Base-by-base conservation (phyloP, 2,113 vertebrate genomes). In the Grammomys surdaster region DNA sequence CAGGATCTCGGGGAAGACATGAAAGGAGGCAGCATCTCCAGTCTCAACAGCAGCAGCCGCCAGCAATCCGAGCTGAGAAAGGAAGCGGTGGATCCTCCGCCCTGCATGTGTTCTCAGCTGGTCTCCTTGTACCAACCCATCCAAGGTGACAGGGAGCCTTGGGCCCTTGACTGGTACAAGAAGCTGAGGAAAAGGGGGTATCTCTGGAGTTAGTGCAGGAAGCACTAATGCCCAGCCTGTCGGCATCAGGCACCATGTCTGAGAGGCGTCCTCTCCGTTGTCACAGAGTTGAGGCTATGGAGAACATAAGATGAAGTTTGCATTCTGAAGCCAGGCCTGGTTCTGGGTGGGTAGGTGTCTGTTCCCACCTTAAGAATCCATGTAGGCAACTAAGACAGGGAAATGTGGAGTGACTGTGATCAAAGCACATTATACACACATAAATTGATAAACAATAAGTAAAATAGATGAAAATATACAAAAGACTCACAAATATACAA, bases 31-130 rank as follows among this genome's bases (percentile, higher is more conserved):
- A 33, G 40, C 7, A 0, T 46, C 82, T 76, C 16, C 58, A 10
- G 22, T 58, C 84, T n/a, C 85, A 76, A 58, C 43, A 40, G 28
- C 46, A 26, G 63, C 43, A 28, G 87, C 73, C 3, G 5, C 28
- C 51, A 67, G 89, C 0, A 0, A 24, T 3, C 0, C 14, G 20
- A 2, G 17, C 67, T 4, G 0, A 70, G 4, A 19, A 58, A n/a
- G 51, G n/a, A 77, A 67, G 20, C 1, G 0, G 20, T 10, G 31
- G 17, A 1, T 20, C 33, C 0, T 0, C 54, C 48, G 43, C 9
- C 3, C 2, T 0, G 0, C 0, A 0, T 33, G 60, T n/a, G 60
- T 40, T 24, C 46, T 33, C 22, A 0, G 33, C 20, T 1, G 12
- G 46, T 22, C 48, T n/a, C 63, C 51, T 92, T 28, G 28, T n/a